Evolutionary conservation across 1,140 invertebrate species (phyloP).

Genomic region (Drosophila bocqueti): DNA sequence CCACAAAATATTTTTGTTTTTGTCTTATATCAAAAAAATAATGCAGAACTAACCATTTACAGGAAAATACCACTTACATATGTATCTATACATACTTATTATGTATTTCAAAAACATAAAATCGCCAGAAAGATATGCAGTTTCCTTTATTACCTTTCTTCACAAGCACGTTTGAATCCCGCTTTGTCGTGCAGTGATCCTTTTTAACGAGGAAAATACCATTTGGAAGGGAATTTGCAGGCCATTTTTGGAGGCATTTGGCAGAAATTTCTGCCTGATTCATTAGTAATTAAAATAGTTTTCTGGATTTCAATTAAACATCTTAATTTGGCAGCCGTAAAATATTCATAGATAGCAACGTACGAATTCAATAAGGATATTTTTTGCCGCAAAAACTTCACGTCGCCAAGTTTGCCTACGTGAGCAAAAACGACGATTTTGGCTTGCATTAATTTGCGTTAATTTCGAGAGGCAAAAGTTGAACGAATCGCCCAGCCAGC

Average conservation of each 20-base stretch:
- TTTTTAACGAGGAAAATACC: not conserved
- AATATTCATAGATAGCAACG: slow-evolving; percentile 50
- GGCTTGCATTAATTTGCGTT: slow-evolving; percentile 64
- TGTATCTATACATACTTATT: too few relatives aligned
- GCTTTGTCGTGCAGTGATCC: not conserved
- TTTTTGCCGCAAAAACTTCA: slow-evolving; percentile 40
- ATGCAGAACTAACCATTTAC: not conserved
- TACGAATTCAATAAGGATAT: slow-evolving; percentile 55
- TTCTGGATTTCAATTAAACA: slow-evolving; percentile 19
- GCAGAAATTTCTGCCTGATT: slow-evolving; percentile 2
- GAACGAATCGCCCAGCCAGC: slow-evolving; percentile 19
- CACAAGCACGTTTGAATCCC: not conserved
- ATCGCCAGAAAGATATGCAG: not conserved
- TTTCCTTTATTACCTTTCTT: not conserved
- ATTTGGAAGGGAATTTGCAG: not conserved
- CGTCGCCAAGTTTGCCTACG: slow-evolving; percentile 54
- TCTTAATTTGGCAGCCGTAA: slow-evolving; percentile 10
- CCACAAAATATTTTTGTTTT: not conserved
- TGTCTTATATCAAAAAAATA: not conserved
- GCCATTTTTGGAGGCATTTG: not conserved
- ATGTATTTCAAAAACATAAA: too few relatives aligned
- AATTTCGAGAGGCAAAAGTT: slow-evolving; percentile 48
- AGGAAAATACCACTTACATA: too few relatives aligned
- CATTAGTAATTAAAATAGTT: slow-evolving; percentile 40
- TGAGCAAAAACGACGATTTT: slow-evolving; percentile 52